Percentiles rank a stretch among this genome's conserved stretches.
Evolutionary conservation across 2,113 vertebrate species (phyloP).

Genomic region (Larimichthys polyactis): DNA sequence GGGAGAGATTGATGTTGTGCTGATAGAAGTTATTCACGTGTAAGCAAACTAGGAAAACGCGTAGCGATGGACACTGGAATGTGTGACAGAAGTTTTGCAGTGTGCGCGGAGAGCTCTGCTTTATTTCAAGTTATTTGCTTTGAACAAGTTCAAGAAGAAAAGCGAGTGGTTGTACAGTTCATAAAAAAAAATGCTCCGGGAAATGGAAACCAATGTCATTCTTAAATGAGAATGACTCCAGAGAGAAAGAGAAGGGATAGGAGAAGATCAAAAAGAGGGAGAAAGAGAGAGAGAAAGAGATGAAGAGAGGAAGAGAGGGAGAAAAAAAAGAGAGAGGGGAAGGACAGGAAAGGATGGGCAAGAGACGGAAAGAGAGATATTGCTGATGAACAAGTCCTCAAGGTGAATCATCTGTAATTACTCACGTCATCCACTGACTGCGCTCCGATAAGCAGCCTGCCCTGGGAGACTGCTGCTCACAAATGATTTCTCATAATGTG

Average conservation of each 20-base stretch:
- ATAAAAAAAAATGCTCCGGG: conserved; percentile 37
- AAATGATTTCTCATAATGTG: conserved; percentile 98
- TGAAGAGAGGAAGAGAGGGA: conserved; percentile 10
- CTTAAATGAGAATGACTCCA: conserved; percentile 36
- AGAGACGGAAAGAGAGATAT: conserved; percentile 52
- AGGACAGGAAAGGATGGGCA: conserved; percentile 41
- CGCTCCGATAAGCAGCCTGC: conserved; percentile 91
- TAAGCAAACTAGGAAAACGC: conserved; percentile 35
- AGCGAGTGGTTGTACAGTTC: conserved; percentile 38
- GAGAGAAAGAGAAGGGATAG: conserved; percentile 40
- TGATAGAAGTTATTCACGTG: conserved; percentile 49
- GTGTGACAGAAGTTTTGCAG: conserved; percentile 51
- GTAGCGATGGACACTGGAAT: conserved; percentile 45
- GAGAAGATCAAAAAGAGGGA: conserved; percentile 46
- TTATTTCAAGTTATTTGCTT: conserved; percentile 58
- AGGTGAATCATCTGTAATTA: conserved; percentile 98
- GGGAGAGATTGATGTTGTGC: conserved; percentile 47
- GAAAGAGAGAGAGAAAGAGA: conserved; percentile 7
- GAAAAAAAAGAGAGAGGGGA: conserved; percentile 11
- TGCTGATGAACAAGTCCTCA: conserved; percentile 88
- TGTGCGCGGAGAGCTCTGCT: conserved; percentile 43
- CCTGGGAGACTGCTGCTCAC: conserved; percentile 90
- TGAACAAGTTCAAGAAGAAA: conserved; percentile 50
- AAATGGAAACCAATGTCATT: conserved; percentile 45
- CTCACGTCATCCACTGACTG: conserved; percentile 93